phyloP scores from a whole-genome alignment of 2,888 invertebrate species.

The Ormyrus rosae region DNA sequence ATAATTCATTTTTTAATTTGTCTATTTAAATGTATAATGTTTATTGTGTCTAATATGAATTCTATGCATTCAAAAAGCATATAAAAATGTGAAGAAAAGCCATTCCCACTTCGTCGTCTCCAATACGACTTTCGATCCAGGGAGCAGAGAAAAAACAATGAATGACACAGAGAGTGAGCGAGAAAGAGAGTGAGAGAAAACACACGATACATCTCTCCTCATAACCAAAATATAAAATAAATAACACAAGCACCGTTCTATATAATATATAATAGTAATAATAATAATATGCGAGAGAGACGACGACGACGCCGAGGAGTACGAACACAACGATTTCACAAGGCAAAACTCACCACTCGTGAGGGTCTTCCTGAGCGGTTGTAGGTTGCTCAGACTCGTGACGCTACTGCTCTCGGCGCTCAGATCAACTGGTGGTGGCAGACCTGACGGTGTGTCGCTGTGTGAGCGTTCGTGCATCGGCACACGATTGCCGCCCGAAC shows the following conservation, averaged over 20 bases:
- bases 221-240: slow-evolving; percentile 19
- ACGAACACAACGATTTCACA: slow-evolving; percentile 16
- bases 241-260: slow-evolving; percentile 50
- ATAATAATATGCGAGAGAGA: slow-evolving; percentile 51
- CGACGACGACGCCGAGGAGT: slow-evolving; percentile 47
- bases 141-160: slow-evolving; percentile 26
- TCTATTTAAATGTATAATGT: background rate
- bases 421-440: slow-evolving; percentile 89
- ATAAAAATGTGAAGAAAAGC: slow-evolving; percentile 1
- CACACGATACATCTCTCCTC: slow-evolving; percentile 24
- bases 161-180: slow-evolving; percentile 27
- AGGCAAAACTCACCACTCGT: slow-evolving; percentile 80
- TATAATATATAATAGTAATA: slow-evolving; percentile 34
- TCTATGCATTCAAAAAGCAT: no score
- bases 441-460: slow-evolving; percentile 90
- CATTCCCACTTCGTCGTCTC: slow-evolving; percentile 14
- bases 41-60: no score
- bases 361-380: slow-evolving; percentile 88
- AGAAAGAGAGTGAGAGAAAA: slow-evolving; percentile 41
- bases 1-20: background rate
- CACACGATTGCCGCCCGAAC: slow-evolving; percentile 77
- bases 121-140: slow-evolving; percentile 45
- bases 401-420: slow-evolving; percentile 97
- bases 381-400: slow-evolving; percentile 91
- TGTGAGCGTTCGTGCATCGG: slow-evolving; percentile 92